Evolutionary conservation across 2,888 invertebrate species (phyloP).

Genomic region (Limnephilus lunatus): DNA sequence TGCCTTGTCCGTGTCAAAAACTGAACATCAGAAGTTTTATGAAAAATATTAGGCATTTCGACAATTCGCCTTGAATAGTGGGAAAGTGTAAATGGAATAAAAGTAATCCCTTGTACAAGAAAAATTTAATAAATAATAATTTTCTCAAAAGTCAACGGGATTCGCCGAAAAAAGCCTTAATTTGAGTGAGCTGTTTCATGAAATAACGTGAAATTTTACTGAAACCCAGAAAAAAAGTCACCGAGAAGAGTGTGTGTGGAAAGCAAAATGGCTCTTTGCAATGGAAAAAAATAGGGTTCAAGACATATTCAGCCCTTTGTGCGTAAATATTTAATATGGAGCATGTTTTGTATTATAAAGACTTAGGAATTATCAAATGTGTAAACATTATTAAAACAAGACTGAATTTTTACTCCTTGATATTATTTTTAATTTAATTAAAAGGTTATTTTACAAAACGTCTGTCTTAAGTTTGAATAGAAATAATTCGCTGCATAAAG

Average conservation of each 20-base stretch:
- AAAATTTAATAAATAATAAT: not conserved
- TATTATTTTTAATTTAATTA: too few relatives aligned
- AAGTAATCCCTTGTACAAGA: not conserved
- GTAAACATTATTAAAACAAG: not conserved
- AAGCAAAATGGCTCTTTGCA: conserved; percentile 6
- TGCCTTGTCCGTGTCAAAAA: too few relatives aligned
- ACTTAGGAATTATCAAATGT: not conserved
- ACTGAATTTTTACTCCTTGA: not conserved
- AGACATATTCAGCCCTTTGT: not conserved
- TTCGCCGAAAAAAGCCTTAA: not conserved
- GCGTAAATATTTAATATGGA: conserved; percentile 4
- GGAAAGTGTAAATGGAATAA: not conserved
- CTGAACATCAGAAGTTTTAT: too few relatives aligned
- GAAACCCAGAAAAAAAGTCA: not conserved
- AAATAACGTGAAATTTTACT: not conserved
- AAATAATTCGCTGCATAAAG: too few relatives aligned
- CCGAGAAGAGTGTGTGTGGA: not conserved
- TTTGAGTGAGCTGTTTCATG: not conserved
- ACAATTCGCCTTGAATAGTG: not conserved
- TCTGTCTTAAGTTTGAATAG: too few relatives aligned
- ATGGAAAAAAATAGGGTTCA: not conserved
- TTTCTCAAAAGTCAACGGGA: not conserved
- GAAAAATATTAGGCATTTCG: not conserved
- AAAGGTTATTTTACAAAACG: too few relatives aligned
- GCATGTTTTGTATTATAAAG: not conserved